Evolutionary conservation across 1,140 invertebrate genomes (phyloP), one percentile per base, ranked within the genome.

Genomic region (Pinna nobilis): DNA sequence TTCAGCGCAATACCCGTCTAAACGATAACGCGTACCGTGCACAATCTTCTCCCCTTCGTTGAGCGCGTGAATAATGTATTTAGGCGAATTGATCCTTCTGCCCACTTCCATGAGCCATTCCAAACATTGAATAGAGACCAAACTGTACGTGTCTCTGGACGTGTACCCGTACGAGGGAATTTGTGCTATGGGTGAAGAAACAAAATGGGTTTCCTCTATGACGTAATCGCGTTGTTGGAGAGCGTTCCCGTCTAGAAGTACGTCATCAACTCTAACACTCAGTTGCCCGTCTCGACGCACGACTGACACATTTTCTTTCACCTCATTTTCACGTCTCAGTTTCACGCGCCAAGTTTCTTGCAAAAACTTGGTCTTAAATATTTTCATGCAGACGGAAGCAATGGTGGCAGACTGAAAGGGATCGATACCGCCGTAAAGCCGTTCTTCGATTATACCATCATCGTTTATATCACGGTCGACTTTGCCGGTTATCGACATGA

Each of bases 71-170:
- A 23, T 32, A 15, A 65, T 63, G 11, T 57, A n/a, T 18, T 61
- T 35, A 0, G 53, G 35, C 7, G 13, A 20, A 9, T 53, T 20
- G n/a, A 25, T 3, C 20, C 37, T 47, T 4, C 55, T 49, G 15
- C 28, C 15, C 41, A 47, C 30, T 39, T 67, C 15, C 66, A 74
- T 67, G 1, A 59, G 4, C 55, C 71, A 74, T 23, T 74, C 61
- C 28, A 73, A 57, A 60, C 65, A 70, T 20, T 47, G 2, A 37
- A 70, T 65, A 5, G 41, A 47, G 2, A 9, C 32, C 30, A 39
- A 35, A 15, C 63, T 66, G 20, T 44, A 73, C 28, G 18, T 20
- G 4, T 23, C 49, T 25, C 15, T n/a, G n/a, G n/a, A n/a, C n/a
- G n/a, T 20, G 30, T 70, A 53, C 5, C 59, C 60, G 18, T 25